Evolutionary conservation across 2,113 vertebrate species (phyloP), one percentile per base, ranked within the genome.

Genomic region (Corythornis cristatus): DNA sequence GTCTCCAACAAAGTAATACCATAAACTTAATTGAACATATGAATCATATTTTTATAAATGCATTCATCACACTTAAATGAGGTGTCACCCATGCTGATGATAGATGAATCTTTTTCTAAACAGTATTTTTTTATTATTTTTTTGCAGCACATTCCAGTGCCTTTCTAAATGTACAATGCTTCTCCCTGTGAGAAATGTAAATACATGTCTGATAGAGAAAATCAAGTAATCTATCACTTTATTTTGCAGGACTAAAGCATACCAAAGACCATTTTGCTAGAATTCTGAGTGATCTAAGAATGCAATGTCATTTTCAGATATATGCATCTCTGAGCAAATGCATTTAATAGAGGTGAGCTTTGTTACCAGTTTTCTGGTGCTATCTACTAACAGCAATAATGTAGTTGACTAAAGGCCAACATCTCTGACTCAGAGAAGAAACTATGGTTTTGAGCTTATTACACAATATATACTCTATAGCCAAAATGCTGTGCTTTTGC

Each of bases 51-150:
- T 65, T 73, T 48, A 29, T 18, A 79, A 86, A 71, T 8, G 45
- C 90, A 97, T 97, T 97, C 88, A 95, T 97, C 92, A 97, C 70
- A 95, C 79, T 97, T 97, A 93, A 95, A 92, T 10, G 8, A 97
- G 92, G 95, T 83, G 88, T 79, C 94, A 95, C 82, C 83, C 37
- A 29, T 51, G 46, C 53, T 4, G 16, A 93, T 93, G 93, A 96
- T 40, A 84, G 68, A 97, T 96, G 11, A 93, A 93, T 95, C 66
- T 95, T 83, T 93, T 78, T 81, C 51, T 65, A 79, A 62, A 64
- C 33, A 94, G 75, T 84, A 88, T 75, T 72, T 95, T 89, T 95
- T 90, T 94, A 33, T 80, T 11, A 70, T 48, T 40, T 54, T 54
- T 93, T 62, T 88, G 31, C 40, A 96, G 85, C n/a, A 82, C 12